phyloP scores from a whole-genome alignment of 53 echinoderm and acorn worm species.

The Stichopus horrens region DNA sequence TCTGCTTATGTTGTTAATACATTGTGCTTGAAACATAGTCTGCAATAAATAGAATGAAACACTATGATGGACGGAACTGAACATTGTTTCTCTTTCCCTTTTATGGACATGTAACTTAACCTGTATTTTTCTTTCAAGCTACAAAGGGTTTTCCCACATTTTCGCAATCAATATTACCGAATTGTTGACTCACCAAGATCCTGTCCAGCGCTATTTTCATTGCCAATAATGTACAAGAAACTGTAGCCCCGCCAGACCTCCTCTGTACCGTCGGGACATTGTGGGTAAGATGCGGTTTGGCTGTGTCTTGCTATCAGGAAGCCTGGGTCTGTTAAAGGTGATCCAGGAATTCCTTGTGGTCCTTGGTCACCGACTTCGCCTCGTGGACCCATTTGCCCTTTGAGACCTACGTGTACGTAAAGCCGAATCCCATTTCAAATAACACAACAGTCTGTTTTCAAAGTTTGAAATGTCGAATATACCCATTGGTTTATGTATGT shows the following conservation, averaged over 20 bases:
- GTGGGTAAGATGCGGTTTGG: slow-evolving; percentile 69
- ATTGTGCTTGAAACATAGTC: no score
- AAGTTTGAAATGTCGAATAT: no score
- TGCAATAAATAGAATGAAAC: no score
- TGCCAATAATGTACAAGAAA: slow-evolving; percentile 86
- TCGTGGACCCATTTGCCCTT: slow-evolving; percentile 19
- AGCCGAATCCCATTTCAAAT: no score
- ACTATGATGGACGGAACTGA: no score
- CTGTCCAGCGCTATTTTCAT: slow-evolving; percentile 85
- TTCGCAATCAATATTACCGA: neutral
- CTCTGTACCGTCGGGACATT: slow-evolving; percentile 68
- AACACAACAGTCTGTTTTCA: no score
- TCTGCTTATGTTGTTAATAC: no score
- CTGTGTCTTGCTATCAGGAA: slow-evolving; percentile 92
- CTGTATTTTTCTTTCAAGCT: no score
- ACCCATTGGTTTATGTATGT: no score
- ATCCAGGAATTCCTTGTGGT: slow-evolving; percentile 58
- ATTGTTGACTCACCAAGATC: slow-evolving; percentile 75
- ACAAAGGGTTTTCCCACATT: no score
- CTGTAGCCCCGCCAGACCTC: slow-evolving; percentile 94
- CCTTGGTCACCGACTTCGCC: slow-evolving; percentile 67
- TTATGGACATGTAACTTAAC: no score
- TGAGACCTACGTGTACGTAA: slow-evolving; percentile 1
- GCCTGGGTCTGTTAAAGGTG: slow-evolving; percentile 56
- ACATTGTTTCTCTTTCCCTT: no score